Base-by-base conservation (phyloP, 2,797 vertebrate genomes). In the Borostomias antarcticus region DNA sequence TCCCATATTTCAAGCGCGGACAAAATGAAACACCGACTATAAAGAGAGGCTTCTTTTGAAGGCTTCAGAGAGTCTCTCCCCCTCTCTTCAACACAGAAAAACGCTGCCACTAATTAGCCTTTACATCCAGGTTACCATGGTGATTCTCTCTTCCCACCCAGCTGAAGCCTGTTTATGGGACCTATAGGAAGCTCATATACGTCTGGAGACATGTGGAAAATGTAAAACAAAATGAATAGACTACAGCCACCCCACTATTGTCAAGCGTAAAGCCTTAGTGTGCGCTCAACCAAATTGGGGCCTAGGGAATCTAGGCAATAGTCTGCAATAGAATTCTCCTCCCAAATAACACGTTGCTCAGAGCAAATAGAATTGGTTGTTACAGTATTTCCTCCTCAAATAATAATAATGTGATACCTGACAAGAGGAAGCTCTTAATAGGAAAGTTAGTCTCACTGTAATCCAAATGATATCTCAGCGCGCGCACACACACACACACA, bases 41-140 rank as follows among this genome's bases (percentile, higher is more conserved):
- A 13, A 9, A 26, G 8, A 6, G 32, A 58, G 56, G 5, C 7
- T 2, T 35, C 28, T 58, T 58, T n/a, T 48, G 15, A 48, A 6
- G 15, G 21, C 26, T 23, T 26, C 1, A 40, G 25, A 37, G 23
- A 58, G 21, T 1, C 6, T 58, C 8, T 7, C 21, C 23, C 50
- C 23, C 21, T 10, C 50, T 17, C 13, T 15, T 11, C 3, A 53
- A 13, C n/a, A 32, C 32, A 52, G 48, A 19, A 25, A n/a, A 25
- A 15, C n/a, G 2, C 29, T 35, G 17, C 33, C 21, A 32, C 54
- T 23, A 47, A 30, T 29, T 13, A 25, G 6, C 43, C 63, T 21
- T 33, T 10, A 62, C 63, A 72, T 58, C 32, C 62, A 53, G 29
- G 73, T 75, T 78, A 62, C 75, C 32, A 68, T 68, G 65, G 72